Evolutionary conservation across 2,888 invertebrate genomes (phyloP).

Genomic region (Nezara viridula): DNA sequence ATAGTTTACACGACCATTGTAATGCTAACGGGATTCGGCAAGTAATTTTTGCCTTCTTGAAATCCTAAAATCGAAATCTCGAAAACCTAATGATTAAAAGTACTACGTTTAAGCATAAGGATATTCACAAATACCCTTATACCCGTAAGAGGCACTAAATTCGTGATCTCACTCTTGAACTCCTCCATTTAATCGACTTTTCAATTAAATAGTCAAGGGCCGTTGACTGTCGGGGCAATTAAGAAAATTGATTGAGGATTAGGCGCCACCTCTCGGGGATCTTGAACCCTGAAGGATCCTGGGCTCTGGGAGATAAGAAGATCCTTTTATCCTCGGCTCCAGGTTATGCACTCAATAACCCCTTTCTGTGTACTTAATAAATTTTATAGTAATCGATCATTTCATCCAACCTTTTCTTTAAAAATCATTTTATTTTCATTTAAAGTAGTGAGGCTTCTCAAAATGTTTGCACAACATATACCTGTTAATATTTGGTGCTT

Average conservation of each 20-base stretch:
- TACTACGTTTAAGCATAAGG: no score
- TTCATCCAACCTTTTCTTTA: not conserved
- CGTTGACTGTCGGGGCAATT: not conserved
- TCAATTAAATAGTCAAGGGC: not conserved
- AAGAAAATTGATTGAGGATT: conserved; percentile 33
- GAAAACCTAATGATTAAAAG: no score
- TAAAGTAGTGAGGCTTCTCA: not conserved
- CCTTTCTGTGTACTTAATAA: not conserved
- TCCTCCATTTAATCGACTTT: not conserved
- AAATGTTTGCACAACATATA: not conserved
- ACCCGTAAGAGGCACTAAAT: not conserved
- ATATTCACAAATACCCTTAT: not conserved
- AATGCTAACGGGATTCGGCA: no score
- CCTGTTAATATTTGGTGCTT: no score
- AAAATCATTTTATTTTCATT: not conserved
- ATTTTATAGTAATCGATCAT: not conserved
- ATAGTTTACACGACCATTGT: no score
- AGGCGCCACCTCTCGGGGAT: not conserved
- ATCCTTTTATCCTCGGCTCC: conserved; percentile 1
- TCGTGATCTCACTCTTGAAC: not conserved
- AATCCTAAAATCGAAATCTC: no score
- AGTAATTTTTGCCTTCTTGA: no score
- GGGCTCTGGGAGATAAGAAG: not conserved
- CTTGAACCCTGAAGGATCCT: not conserved
- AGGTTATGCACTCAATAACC: not conserved